Evolutionary conservation across 1,140 invertebrate species (phyloP), one percentile per base, ranked within the genome.

Genomic region (Trinorchestia longiramus): DNA sequence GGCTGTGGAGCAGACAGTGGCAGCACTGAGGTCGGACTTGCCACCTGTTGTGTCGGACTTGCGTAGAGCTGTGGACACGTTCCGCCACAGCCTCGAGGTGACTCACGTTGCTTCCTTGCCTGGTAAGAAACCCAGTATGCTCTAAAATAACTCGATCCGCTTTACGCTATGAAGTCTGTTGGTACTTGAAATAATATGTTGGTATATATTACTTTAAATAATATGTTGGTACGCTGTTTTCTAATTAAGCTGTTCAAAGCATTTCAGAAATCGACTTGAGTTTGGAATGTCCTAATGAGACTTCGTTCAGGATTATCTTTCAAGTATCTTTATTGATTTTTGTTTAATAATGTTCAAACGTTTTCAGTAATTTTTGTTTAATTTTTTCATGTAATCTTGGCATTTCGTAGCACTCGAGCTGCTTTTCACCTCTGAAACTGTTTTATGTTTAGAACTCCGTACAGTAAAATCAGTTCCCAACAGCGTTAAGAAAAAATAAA

Each of bases 91-190:
- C 97, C 97, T 98, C 95, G 98, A 98, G 97, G 98, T 98, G 88
- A 98, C 98, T 44, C 98, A 98, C 97, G 98, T 98, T 97, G 97
- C 98, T 96, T 98, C 98, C 97, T 98, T 98, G 98, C 97, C 98
- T 95, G 98, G 98, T 98, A 28, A 77, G 62, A 11, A 77, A 28
- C n/a, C n/a, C n/a, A n/a, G n/a, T n/a, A n/a, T 23, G 28, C 1
- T 77, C 62, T 77, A 23, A 23, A 77, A 36, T 77, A 36, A 77
- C 36, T n/a, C n/a, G n/a, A n/a, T n/a, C n/a, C n/a, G n/a, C n/a
- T n/a, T n/a, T n/a, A n/a, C n/a, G n/a, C n/a, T n/a, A n/a, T n/a
- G n/a, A n/a, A n/a, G n/a, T n/a, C n/a, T n/a, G n/a, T n/a, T n/a
- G n/a, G n/a, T n/a, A n/a, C n/a, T n/a, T n/a, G n/a, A n/a, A n/a